Evolutionary conservation across 2,797 vertebrate genomes (phyloP).

Genomic region (Enteromius radiatus): DNA sequence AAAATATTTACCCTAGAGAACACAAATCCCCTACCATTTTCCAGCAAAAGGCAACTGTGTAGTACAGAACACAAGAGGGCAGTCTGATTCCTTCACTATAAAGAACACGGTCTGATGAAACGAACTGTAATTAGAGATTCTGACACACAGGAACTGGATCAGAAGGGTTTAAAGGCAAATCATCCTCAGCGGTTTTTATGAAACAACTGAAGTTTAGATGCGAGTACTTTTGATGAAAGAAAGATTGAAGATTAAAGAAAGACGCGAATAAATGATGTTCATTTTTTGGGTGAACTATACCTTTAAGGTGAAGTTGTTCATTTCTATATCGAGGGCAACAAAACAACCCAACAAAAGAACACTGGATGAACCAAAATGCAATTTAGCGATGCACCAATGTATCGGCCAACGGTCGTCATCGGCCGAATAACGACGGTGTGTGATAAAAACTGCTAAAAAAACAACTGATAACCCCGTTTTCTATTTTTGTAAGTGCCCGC

Average conservation of each 20-base stretch:
- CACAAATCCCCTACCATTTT: background rate
- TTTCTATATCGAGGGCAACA: no score
- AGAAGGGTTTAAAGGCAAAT: background rate
- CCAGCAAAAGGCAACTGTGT: background rate
- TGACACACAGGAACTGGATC: background rate
- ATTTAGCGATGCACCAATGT: no score
- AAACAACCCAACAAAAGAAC: no score
- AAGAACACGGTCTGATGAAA: constrained; percentile 7
- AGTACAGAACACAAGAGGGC: constrained; percentile 58
- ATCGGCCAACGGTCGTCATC: no score
- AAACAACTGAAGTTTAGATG: background rate
- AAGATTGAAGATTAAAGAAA: no score
- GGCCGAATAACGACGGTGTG: background rate
- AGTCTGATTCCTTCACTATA: constrained; percentile 37
- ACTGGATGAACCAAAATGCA: no score
- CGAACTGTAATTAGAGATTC: background rate
- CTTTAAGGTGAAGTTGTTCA: no score
- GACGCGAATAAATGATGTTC: no score
- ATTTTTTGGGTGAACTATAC: no score
- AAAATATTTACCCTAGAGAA: background rate
- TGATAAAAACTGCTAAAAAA: no score
- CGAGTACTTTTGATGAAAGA: background rate
- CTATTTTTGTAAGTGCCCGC: background rate
- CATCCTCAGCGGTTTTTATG: background rate
- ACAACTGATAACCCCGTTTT: no score